Evolutionary conservation across 2,888 invertebrate genomes (phyloP), one percentile per base, ranked within the genome.

Genomic region (Torymus aiolomorphi): DNA sequence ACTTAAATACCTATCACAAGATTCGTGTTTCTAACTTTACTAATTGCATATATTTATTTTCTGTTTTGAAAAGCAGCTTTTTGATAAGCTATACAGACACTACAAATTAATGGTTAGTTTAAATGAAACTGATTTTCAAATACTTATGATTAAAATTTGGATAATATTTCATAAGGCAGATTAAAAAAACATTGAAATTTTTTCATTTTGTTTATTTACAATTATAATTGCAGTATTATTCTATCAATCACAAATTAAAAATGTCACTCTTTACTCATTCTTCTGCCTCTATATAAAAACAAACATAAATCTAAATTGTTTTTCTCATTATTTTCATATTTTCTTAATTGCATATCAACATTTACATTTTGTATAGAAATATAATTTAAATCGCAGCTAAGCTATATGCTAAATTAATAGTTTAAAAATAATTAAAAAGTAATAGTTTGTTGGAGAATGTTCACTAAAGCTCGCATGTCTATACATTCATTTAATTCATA

Each of bases 331-430:
- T 31, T 61, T 49, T 63, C 54, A 24, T 20, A 18, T n/a, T 56
- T 16, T 52, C 62, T 16, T 11, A 4, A 24, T 54, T 16, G 52
- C 42, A 18, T 54, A 3, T 66, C 54, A 76, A 24, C 63, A 61
- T 70, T 69, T 77, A 63, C 70, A 63, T 65, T 65, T 57, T 14
- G 42, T 71, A 77, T 77, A 77, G 65, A 71, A 77, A 71, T 77
- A 77, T 71, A 77, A 57, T 77, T 77, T 24, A 57, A 77, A 20
- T 71, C 67, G 63, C 16, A 56, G 65, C 67, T 76, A 57, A 31
- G 57, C 42, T 63, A 57, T 71, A 69, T 31, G 42, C 52, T 63
- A n/a, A n/a, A n/a, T n/a, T n/a, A n/a, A n/a, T n/a, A n/a, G n/a
- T n/a, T n/a, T n/a, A n/a, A n/a, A n/a, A n/a, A n/a, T n/a, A 57